These are phyloP conservation scores for Schizopygopsis malacanthus DNA, from an alignment of 2,797 vertebrate species.

Conservation along the genomic window DNA sequence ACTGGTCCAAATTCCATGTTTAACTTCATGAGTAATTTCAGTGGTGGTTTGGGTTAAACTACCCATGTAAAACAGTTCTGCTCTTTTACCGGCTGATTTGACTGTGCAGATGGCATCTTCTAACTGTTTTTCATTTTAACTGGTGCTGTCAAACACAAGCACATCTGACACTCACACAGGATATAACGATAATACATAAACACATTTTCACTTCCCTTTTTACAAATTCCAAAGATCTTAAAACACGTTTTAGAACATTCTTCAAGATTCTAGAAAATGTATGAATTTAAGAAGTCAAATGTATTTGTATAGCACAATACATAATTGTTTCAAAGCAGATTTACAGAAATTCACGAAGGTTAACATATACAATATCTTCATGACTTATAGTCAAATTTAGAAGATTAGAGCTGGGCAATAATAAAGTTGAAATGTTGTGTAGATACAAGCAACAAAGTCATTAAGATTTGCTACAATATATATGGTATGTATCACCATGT, in stretches of 20 bases:
- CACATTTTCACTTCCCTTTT: not conserved
- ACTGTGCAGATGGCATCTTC: not conserved
- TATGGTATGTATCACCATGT: not conserved
- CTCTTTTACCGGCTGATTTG: not conserved
- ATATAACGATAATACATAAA: not conserved
- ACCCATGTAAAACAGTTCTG: not conserved
- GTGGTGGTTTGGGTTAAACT: not conserved
- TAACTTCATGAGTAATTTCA: not conserved
- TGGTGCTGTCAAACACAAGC: not conserved
- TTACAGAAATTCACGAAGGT: not conserved
- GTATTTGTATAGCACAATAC: not conserved
- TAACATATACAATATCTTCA: not conserved
- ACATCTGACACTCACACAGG: not conserved
- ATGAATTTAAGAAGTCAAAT: not conserved
- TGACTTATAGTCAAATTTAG: not conserved
- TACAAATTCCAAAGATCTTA: not conserved
- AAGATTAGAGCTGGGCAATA: too few relatives aligned
- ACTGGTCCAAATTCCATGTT: constrained; percentile 38
- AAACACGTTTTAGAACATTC: not conserved
- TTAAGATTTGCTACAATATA: not conserved
- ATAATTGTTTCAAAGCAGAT: not conserved
- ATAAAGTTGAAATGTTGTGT: not conserved
- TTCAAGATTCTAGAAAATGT: not conserved
- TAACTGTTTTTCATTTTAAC: not conserved
- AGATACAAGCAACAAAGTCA: not conserved